Percentiles rank a stretch among this genome's conserved stretches.
Conservation (phyloP, 2,888 invertebrate genomes). For the Tenthredo livida region DNA sequence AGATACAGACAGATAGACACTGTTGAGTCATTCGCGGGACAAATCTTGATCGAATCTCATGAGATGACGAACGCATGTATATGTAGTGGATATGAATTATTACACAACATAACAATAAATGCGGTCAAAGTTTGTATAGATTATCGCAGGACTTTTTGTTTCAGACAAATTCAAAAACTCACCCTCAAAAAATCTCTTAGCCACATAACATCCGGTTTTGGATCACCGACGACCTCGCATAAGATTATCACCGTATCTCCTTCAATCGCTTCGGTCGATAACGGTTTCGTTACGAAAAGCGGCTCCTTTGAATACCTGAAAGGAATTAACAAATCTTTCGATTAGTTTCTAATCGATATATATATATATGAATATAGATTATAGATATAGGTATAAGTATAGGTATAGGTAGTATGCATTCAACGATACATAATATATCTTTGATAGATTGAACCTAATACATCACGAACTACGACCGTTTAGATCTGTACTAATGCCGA, state of each 20-base stretch:
- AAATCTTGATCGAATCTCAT: constrained; percentile 35
- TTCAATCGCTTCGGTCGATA: constrained; percentile 90
- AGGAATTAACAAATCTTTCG: constrained; percentile 52
- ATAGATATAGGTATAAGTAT: neutral
- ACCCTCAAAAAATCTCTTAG: constrained; percentile 93
- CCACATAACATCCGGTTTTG: constrained; percentile 94
- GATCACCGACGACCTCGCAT: constrained; percentile 94
- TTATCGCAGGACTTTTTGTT: neutral
- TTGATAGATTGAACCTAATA: neutral
- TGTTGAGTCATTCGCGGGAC: constrained; percentile 18
- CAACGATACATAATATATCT: constrained; percentile 1
- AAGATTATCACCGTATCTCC: constrained; percentile 92
- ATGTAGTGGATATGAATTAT: neutral
- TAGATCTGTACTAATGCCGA: neutral
- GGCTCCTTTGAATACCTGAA: constrained; percentile 90
- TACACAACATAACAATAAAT: neutral
- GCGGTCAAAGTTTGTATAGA: constrained; percentile 17
- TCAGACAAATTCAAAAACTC: constrained; percentile 71
- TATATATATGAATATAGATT: neutral
- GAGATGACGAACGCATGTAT: neutral
- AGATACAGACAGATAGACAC: neutral
- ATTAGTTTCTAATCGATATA: neutral
- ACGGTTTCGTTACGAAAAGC: constrained; percentile 89
- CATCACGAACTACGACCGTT: neutral
- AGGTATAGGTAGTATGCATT: neutral